phyloP scores from a whole-genome alignment of 2,888 invertebrate genomes.

The Amorpha juglandis region DNA sequence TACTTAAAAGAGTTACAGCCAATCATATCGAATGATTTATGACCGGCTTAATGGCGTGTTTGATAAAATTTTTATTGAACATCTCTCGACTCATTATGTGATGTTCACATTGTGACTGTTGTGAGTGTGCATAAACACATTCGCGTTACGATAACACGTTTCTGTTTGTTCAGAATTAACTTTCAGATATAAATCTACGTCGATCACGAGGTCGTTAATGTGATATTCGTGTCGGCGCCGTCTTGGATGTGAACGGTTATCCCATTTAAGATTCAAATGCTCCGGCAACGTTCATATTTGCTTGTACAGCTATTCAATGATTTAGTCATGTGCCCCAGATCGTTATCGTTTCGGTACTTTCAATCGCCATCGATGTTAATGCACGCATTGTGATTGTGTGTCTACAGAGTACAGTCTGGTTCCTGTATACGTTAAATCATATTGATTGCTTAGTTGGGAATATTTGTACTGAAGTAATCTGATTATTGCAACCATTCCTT shows the following conservation, averaged over 20 bases:
- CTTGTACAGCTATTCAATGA: conserved; percentile 64
- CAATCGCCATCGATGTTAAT: conserved; percentile 17
- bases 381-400: conserved; percentile 9
- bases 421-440: conserved; percentile 13
- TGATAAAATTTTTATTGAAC: conserved; percentile 14
- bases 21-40: conserved; percentile 23
- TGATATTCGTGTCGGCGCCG: conserved; percentile 81
- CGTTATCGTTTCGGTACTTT: conserved; percentile 39
- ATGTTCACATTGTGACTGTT: conserved; percentile 9
- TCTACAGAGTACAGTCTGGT: conserved; percentile 3
- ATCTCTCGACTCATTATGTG: conserved; percentile 15
- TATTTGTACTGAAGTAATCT: conserved; percentile 6
- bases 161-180: conserved; percentile 49
- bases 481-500: conserved; percentile 1
- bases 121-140: conserved; percentile 23
- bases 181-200: conserved; percentile 79
- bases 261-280: conserved; percentile 79
- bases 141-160: conserved; percentile 35
- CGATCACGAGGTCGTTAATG: conserved; percentile 82
- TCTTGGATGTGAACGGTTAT: conserved; percentile 74
- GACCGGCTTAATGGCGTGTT: conserved; percentile 1
- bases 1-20: conserved; percentile 17
- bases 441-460: conserved; percentile 18
- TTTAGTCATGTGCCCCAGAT: conserved; percentile 59
- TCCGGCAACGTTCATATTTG: conserved; percentile 75